Conservation (phyloP, 1,140 invertebrate genomes). For the Neuroterus valhalla region DNA sequence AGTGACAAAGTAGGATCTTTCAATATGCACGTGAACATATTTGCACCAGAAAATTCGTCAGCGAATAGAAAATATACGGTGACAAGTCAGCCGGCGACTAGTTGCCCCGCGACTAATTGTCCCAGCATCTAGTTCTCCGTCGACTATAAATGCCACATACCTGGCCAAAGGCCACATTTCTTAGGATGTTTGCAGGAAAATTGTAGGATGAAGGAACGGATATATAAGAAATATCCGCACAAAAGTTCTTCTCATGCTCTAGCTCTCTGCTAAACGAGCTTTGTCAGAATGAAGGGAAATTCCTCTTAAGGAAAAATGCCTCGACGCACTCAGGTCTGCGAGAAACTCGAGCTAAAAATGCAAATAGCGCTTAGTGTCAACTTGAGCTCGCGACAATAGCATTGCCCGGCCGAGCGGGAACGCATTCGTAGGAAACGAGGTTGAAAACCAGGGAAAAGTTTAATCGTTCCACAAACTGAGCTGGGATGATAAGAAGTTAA, state of each 20-base stretch:
- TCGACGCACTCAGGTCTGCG: constrained; percentile 1
- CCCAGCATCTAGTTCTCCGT: too few relatives aligned
- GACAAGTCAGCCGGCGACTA: too few relatives aligned
- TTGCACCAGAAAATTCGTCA: too few relatives aligned
- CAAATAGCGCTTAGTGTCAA: constrained; percentile 35
- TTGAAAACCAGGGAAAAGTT: constrained; percentile 50
- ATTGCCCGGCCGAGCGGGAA: constrained; percentile 47
- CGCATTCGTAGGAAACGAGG: constrained; percentile 40
- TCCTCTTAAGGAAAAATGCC: neutral
- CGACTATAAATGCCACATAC: too few relatives aligned
- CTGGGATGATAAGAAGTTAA: constrained; percentile 43
- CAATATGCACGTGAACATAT: too few relatives aligned
- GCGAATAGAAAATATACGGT: too few relatives aligned
- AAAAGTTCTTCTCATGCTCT: constrained; percentile 6
- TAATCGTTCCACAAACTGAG: constrained; percentile 49
- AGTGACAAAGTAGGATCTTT: too few relatives aligned
- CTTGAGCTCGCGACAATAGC: constrained; percentile 30
- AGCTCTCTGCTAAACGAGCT: neutral
- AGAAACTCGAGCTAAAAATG: constrained; percentile 27
- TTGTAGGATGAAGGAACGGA: too few relatives aligned
- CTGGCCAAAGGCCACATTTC: too few relatives aligned
- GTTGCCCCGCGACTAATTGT: too few relatives aligned
- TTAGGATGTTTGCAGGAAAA: too few relatives aligned
- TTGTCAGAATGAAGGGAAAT: neutral
- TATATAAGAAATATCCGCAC: neutral